phyloP scores from a whole-genome alignment of 2,113 vertebrate species.

The Aleadryas rufinucha region DNA sequence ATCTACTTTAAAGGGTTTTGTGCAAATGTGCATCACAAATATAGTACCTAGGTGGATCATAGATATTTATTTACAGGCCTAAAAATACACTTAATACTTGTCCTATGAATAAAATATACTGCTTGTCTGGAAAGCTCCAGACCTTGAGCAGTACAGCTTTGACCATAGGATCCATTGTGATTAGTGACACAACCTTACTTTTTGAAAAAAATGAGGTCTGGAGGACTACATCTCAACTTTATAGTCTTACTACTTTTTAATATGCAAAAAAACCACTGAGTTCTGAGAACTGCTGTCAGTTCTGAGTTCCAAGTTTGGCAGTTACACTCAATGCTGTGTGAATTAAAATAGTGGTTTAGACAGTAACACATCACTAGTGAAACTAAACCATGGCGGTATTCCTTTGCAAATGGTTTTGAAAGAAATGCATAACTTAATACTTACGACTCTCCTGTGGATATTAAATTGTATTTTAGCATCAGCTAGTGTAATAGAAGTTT shows the following conservation, averaged over 20 bases:
- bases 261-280: neutral
- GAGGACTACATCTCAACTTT: neutral
- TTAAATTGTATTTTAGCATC: neutral
- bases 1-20: neutral
- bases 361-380: neutral
- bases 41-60: neutral
- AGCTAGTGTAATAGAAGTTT: neutral
- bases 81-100: neutral
- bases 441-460: neutral
- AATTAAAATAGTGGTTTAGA: neutral
- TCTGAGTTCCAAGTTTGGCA: neutral
- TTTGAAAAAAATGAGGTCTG: neutral
- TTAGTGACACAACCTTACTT: neutral
- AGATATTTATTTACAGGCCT: conserved; percentile 3
- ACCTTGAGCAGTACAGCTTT: neutral
- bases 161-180: neutral
- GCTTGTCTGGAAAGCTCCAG: neutral
- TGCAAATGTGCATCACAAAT: neutral
- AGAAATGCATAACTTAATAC: neutral
- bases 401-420: neutral
- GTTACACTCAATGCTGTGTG: neutral
- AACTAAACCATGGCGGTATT: neutral
- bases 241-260: neutral
- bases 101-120: neutral
- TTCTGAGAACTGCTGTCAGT: neutral